Conservation (phyloP, 2,888 invertebrate species). For the Plusia festucae region DNA sequence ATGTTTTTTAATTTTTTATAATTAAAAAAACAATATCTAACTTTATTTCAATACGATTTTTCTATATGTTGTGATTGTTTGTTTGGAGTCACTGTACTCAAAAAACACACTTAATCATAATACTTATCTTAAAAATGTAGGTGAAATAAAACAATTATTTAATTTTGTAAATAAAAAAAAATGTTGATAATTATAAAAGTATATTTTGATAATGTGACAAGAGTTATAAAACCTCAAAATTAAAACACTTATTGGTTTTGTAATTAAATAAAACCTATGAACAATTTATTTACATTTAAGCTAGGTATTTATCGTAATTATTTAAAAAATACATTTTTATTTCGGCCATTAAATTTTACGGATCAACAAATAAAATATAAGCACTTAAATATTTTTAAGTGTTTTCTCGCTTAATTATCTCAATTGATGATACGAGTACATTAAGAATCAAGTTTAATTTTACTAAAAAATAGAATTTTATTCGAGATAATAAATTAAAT, state of each 20-base stretch:
- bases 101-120: too few species aligned
- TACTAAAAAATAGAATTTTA: background rate
- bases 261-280: constrained; percentile 27
- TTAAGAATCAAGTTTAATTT: background rate
- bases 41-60: too few species aligned
- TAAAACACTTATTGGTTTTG: constrained; percentile 47
- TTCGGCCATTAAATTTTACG: background rate
- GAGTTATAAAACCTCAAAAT: constrained; percentile 12
- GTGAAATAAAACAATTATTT: too few species aligned
- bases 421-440: background rate
- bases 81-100: too few species aligned
- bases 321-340: background rate
- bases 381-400: background rate
- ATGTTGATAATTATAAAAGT: too few species aligned
- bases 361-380: background rate
- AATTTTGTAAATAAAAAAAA: too few species aligned
- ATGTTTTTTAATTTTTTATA: too few species aligned
- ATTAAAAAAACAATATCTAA: too few species aligned
- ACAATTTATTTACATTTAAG: constrained; percentile 45
- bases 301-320: constrained; percentile 22
- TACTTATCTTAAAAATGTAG: too few species aligned
- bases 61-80: too few species aligned
- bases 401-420: background rate
- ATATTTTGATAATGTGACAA: too few species aligned
- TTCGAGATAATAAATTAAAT: background rate